Evolutionary conservation across 2,797 vertebrate genomes (phyloP).

Genomic region (Bovichtus variegatus): DNA sequence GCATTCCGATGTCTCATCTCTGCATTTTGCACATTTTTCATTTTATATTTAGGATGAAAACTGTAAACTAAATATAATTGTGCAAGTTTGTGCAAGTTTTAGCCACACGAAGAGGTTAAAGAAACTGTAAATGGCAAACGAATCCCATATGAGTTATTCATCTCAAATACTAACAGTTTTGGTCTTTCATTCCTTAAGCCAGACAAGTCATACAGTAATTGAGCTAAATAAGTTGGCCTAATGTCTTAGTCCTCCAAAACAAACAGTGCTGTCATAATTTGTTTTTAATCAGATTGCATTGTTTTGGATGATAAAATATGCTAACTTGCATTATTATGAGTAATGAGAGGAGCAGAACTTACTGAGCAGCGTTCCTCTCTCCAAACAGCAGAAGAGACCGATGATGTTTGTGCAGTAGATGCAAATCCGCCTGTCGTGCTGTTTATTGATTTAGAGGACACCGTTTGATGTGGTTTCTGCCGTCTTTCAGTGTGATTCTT

Average conservation of each 20-base stretch:
- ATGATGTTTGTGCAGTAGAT: constrained; percentile 65
- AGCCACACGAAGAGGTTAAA: constrained; percentile 26
- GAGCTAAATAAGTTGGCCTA: constrained; percentile 64
- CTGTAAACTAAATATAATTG: neutral
- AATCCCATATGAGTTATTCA: constrained; percentile 52
- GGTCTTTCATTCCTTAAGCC: constrained; percentile 62
- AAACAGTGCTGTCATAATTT: constrained; percentile 69
- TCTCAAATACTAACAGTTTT: constrained; percentile 58
- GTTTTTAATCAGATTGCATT: constrained; percentile 72
- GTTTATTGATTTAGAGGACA: constrained; percentile 66
- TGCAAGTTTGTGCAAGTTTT: constrained; percentile 4
- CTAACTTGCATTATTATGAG: constrained; percentile 70
- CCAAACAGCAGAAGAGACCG: constrained; percentile 41
- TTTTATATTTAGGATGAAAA: neutral
- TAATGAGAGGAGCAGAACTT: constrained; percentile 60
- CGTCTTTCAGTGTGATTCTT: constrained; percentile 50
- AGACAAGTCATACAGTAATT: constrained; percentile 58
- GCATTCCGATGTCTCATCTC: neutral
- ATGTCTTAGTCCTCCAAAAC: constrained; percentile 65
- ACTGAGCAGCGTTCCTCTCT: constrained; percentile 38
- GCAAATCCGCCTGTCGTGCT: constrained; percentile 64
- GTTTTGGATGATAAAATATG: constrained; percentile 72
- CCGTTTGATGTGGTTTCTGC: constrained; percentile 50
- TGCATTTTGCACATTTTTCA: constrained; percentile 3
- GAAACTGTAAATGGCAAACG: constrained; percentile 48